Base-by-base conservation (phyloP, 2,797 vertebrate species). In the Syngnathus acus region DNA sequence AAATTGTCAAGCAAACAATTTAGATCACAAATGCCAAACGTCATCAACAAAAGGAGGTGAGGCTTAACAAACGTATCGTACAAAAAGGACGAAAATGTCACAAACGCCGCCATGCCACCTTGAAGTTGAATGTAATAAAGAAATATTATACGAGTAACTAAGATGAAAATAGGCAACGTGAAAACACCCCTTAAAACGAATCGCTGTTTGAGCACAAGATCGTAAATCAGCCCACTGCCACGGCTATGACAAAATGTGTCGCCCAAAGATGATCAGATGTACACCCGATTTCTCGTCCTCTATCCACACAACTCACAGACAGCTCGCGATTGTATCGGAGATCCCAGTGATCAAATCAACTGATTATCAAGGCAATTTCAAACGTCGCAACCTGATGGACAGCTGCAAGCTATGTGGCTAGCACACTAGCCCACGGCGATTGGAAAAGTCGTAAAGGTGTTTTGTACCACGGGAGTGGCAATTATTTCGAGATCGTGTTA, bases 141-240 rank as follows among this genome's bases (percentile, higher is more conserved):
- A 32, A 57, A 37, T 37, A 4, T 16, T 6, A 16, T 16, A 37
- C 17, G 32, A 17, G 38, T 7, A 38, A 17, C 13, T 37, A 9
- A 2, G 32, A 32, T 58, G 13, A 7, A 50, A 42, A 21, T 51
- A 57, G 45, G 16, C 9, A 9, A 62, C n/a, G 50, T n/a, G 50
- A 14, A 2, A 39, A 45, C 32, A 48, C 40, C 40, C 1, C 14
- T 16, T 32, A 32, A 32, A 9, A 23, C 37, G 37, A 69, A 38
- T 5, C 13, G 66, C 60, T 11, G 66, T 47, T 26, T 11, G 53
- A n/a, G 45, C 16, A 61, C 65, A 32, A 23, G 77, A 78, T 68
- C 73, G 79, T 78, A 76, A 77, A 81, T 78, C 79, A 72, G 53
- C 1, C 43, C 23, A 17, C 40, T 60, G 68, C 68, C 76, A 66